Conservation (phyloP, 2,113 vertebrate genomes). For the Rana temporaria region DNA sequence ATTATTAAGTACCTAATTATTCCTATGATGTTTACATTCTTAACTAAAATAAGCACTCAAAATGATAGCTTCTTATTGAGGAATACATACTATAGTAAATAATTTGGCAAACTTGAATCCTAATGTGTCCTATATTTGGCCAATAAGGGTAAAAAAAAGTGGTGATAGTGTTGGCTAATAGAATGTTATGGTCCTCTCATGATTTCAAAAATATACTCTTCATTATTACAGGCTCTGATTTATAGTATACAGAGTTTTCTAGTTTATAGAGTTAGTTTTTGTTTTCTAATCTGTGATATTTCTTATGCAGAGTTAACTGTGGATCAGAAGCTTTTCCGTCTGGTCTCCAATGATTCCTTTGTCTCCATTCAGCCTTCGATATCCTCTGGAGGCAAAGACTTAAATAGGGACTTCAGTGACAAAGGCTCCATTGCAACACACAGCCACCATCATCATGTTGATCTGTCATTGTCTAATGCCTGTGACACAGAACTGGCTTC, state of each 20-base stretch:
- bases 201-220: too few species aligned
- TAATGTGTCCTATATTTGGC: too few species aligned
- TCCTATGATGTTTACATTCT: too few species aligned
- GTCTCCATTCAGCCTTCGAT: constrained; percentile 94
- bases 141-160: too few species aligned
- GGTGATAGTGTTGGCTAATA: too few species aligned
- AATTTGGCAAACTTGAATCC: too few species aligned
- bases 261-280: background rate
- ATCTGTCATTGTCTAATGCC: constrained; percentile 81
- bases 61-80: too few species aligned
- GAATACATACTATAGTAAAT: too few species aligned
- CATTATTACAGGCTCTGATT: too few species aligned
- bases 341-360: constrained; percentile 95
- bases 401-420: constrained; percentile 81
- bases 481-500: constrained; percentile 86
- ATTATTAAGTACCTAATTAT: too few species aligned
- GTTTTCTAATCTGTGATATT: constrained; percentile 60
- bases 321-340: constrained; percentile 93
- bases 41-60: too few species aligned
- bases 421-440: constrained; percentile 75
- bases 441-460: constrained; percentile 80
- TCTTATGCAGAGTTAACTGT: constrained; percentile 84
- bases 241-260: background rate
- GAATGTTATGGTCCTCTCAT: too few species aligned
- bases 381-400: constrained; percentile 88